These are phyloP conservation scores for Coryphaenoides rupestris DNA, from an alignment of 2,113 vertebrate genomes.

Conservation along the genomic window DNA sequence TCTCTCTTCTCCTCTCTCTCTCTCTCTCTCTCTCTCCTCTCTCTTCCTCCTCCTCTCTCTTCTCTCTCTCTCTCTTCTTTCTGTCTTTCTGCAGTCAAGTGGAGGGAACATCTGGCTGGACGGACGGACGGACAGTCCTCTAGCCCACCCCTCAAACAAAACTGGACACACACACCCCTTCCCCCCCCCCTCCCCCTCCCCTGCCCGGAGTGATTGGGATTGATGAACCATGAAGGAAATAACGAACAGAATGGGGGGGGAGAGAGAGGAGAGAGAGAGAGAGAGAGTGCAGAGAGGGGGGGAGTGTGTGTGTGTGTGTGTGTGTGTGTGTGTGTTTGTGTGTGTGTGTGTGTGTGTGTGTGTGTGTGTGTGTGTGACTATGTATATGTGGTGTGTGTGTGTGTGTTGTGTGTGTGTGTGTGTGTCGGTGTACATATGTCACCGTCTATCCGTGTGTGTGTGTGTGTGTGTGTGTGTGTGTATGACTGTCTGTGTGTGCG, in stretches of 20 bases:
- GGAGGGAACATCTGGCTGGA: slow-evolving; percentile 32
- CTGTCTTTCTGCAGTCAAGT: slow-evolving; percentile 43
- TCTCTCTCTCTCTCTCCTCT: neutral
- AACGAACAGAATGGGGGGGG: slow-evolving; percentile 10
- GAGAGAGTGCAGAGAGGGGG: neutral
- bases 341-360: no score
- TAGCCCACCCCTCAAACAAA: slow-evolving; percentile 41
- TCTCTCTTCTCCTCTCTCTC: no score
- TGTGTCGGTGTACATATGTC: no score
- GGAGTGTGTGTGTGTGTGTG: neutral
- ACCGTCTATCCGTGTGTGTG: no score
- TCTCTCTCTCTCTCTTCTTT: neutral
- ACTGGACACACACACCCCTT: slow-evolving; percentile 11
- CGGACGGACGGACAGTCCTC: slow-evolving; percentile 1
- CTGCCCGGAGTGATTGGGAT: slow-evolving; percentile 33
- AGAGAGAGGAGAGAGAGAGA: neutral
- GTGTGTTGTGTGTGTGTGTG: no score
- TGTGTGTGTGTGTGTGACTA: no score
- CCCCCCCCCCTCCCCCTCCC: no score
- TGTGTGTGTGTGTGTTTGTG: neutral
- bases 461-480: no score
- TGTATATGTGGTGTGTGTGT: no score
- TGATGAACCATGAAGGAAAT: slow-evolving; percentile 45
- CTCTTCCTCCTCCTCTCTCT: neutral
- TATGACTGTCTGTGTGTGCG: no score